Conservation (phyloP, 2,113 vertebrate genomes). For the Melanerpes formicivorus region DNA sequence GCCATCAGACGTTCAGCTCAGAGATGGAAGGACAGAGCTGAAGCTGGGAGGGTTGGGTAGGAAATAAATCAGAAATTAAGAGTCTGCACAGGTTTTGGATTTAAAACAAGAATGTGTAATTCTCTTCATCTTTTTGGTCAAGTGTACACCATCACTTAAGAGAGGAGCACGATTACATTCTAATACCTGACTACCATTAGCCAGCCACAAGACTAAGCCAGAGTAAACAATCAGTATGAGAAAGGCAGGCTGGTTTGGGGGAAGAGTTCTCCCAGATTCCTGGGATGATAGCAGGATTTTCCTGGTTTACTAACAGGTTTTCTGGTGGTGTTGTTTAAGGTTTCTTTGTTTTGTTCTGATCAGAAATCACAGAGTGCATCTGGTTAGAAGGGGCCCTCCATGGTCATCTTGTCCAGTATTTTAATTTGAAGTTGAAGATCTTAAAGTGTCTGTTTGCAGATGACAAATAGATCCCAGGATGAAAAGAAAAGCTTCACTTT, state of each 20-base stretch:
- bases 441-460: neutral
- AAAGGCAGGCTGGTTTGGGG: neutral
- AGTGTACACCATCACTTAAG: neutral
- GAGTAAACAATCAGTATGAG: neutral
- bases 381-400: too few relatives aligned
- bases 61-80: neutral
- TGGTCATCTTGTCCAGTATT: too few relatives aligned
- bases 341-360: too few relatives aligned
- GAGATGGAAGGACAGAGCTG: neutral
- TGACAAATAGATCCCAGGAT: neutral
- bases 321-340: too few relatives aligned
- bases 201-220: neutral
- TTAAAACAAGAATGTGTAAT: neutral
- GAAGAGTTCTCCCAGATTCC: neutral
- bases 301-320: neutral
- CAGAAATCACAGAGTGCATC: too few relatives aligned
- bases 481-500: neutral
- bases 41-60: neutral
- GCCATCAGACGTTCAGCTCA: neutral
- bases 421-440: too few relatives aligned
- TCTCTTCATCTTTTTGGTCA: neutral
- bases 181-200: neutral
- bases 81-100: neutral
- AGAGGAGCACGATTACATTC: neutral
- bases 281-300: neutral